Evolutionary conservation across 2,797 vertebrate species (phyloP), one percentile per base, ranked within the genome.

Genomic region (Sebastes kiyomatsui): DNA sequence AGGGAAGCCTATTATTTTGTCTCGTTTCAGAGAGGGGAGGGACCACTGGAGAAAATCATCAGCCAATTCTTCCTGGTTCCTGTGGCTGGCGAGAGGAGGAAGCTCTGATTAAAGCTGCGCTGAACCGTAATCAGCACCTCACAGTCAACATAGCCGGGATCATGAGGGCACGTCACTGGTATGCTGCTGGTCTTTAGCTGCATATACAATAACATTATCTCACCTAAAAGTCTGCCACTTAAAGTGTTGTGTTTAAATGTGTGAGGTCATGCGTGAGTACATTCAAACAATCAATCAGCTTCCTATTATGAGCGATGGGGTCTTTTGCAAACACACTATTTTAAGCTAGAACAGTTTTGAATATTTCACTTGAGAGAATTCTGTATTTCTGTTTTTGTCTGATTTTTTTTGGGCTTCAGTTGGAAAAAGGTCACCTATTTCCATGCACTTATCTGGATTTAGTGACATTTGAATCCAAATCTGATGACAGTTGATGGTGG

Each of bases 71-170:
- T 88, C 81, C 88, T 72, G 82, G 89, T 92, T 92, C 83, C 84
- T 90, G 89, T 67, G 82, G 87, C 90, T 76, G 79, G 75, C 42
- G 38, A 77, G 67, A 82, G 62, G 83, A 93, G 91, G 92, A 94
- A 94, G 81, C 87, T 67, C 79, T 90, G 94, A 94, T 94, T 94
- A 92, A 90, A 88, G 88, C 85, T 61, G 73, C 71, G 69, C 76
- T 86, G 55, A 89, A 81, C 89, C 90, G 82, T 92, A 94, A 94
- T 94, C 91, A 94, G 78, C 61, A 81, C 77, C 75, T 86, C 72
- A 72, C 78, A 84, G 75, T 86, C 82, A 80, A 87, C 86, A 86
- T 79, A 79, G 67, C 59, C 73, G 10, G 52, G 59, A 88, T 81
- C 83, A 87, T 90, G 84, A 82, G 62, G 67, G 32, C 72, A 84